A percentile compares a stretch with the other conserved stretches of the same genome.
phyloP scores from a whole-genome alignment of 2,113 vertebrate genomes.

The Pachycephala philippinensis region DNA sequence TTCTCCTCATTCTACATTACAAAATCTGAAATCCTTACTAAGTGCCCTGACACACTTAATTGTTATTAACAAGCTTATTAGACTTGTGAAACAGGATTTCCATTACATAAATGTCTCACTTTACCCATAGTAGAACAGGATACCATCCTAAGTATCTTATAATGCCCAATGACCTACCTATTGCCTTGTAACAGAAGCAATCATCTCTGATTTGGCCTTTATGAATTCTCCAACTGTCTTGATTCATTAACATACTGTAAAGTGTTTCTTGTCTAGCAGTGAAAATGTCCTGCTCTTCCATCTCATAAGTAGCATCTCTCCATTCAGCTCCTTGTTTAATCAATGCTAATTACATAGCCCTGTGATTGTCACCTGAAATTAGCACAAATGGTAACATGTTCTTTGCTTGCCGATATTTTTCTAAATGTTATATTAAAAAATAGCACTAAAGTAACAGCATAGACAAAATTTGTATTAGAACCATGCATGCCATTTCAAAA shows the following conservation, averaged over 20 bases:
- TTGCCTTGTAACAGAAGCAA: conserved; percentile 46
- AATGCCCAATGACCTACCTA: conserved; percentile 61
- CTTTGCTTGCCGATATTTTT: conserved; percentile 55
- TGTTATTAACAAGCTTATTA: conserved; percentile 57
- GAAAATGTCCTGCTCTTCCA: conserved; percentile 32
- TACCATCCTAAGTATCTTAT: background rate
- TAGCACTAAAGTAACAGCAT: conserved; percentile 20
- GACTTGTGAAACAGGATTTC: conserved; percentile 53
- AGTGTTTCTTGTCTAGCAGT: conserved; percentile 14
- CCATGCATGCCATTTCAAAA: background rate
- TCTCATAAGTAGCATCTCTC: conserved; percentile 49
- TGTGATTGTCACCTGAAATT: conserved; percentile 60
- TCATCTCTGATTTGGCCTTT: conserved; percentile 52
- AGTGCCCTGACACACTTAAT: background rate
- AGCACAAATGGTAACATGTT: conserved; percentile 45
- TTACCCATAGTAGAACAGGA: background rate
- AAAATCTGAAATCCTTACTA: conserved; percentile 48
- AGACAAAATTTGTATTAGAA: conserved; percentile 6
- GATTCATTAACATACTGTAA: conserved; percentile 50
- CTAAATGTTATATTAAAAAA: conserved; percentile 47
- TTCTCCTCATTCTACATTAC: background rate
- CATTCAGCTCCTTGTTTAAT: conserved; percentile 66
- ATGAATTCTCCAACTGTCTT: conserved; percentile 34
- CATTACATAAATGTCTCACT: conserved; percentile 5
- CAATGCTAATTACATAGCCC: conserved; percentile 64